phyloP scores from a whole-genome alignment of 2,888 invertebrate species.

The Stegana nigrithorax region DNA sequence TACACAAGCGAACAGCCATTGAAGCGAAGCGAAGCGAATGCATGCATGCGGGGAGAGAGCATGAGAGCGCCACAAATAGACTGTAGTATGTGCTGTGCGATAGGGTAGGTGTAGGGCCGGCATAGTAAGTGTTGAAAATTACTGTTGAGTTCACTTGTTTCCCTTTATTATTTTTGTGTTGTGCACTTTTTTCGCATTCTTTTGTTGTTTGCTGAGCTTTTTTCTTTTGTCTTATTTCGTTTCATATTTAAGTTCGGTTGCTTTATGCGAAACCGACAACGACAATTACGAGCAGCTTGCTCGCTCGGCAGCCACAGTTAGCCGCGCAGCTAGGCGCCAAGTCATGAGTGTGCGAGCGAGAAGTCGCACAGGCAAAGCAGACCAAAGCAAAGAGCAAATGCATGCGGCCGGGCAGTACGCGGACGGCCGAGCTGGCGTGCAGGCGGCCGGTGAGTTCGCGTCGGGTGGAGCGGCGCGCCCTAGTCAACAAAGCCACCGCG shows the following conservation, averaged over 20 bases:
- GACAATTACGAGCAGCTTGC: constrained; percentile 23
- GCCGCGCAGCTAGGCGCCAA: not conserved
- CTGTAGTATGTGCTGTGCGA: not conserved
- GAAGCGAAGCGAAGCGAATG: not conserved
- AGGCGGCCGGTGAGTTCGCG: too few species aligned
- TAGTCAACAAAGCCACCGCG: too few species aligned
- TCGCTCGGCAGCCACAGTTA: too few species aligned
- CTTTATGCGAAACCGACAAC: not conserved
- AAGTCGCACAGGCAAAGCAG: not conserved
- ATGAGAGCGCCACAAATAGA: not conserved
- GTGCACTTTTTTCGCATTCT: too few species aligned
- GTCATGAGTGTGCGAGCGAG: not conserved
- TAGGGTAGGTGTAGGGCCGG: not conserved
- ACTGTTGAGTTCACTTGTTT: constrained; percentile 61
- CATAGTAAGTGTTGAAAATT: constrained; percentile 54
- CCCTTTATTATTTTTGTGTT: constrained; percentile 38
- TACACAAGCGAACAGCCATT: constrained; percentile 1
- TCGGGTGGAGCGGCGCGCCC: too few species aligned
- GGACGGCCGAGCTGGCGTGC: too few species aligned
- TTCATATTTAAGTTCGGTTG: not conserved
- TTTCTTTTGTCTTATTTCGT: constrained; percentile 38
- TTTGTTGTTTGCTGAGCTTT: constrained; percentile 3
- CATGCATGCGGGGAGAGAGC: too few species aligned
- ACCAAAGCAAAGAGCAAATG: not conserved
- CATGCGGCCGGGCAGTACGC: not conserved